Base-by-base conservation (phyloP, 2,113 vertebrate genomes). In the Collichthys lucidus region DNA sequence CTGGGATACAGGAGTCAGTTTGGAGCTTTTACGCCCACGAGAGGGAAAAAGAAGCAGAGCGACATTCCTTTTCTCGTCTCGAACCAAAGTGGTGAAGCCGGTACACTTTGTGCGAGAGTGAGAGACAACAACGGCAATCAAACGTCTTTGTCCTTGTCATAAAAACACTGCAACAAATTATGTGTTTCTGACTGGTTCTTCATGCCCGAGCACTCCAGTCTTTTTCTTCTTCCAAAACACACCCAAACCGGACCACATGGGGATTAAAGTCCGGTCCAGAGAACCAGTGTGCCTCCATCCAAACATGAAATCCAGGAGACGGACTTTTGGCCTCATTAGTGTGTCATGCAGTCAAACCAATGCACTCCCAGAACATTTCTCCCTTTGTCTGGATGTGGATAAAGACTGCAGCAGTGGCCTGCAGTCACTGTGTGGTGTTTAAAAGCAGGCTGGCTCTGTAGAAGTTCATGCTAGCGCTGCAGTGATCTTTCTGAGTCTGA, bases 321-420 rank as follows among this genome's bases (percentile, higher is more conserved):
- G 40, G 70, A 63, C 83, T 79, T 70, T 61, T 85, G 87, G 88
- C 81, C 82, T 82, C 81, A 65, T 83, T 81, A 77, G 62, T 69
- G 67, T 68, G 49, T 62, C 73, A 35, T 29, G 5, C 63, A 74
- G 56, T 75, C 74, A 35, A 46, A 74, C 60, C 75, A 12, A 50
- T 31, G 1, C 50, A 57, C 53, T 29, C 52, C 57, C 61, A 17
- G 57, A 79, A 85, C 68, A 49, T 82, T 66, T 42, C 79, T 74
- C n/a, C 29, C 35, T 0, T 15, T n/a, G 77, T 77, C 52, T 67
- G 65, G 47, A 64, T 65, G 73, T 40, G 87, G 76, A 56, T 46
- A 55, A 17, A 66, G 60, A 46, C 44, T 29, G 57, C 0, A 42
- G 79, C 24, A 4, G 59, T 35, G 31, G 42, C 53, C 42, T 20